Base-by-base conservation (phyloP, 1,140 invertebrate species). In the Phthorimaea operculella region DNA sequence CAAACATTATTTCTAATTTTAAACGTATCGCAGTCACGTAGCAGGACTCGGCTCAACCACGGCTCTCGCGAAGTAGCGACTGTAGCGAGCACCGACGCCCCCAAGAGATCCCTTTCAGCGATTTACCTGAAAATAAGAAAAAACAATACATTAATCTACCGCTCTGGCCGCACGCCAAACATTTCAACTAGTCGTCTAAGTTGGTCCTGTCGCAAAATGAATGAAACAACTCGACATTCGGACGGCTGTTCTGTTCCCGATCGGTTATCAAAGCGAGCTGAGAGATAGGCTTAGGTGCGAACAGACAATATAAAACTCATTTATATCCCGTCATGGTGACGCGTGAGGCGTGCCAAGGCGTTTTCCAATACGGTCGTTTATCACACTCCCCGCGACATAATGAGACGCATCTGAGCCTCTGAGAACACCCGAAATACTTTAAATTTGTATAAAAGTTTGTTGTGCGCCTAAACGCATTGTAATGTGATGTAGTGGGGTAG, bases 71-170 rank as follows among this genome's bases (percentile, higher is more conserved):
- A 57, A 61, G 58, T 54, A 67, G 66, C 63, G 63, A 42, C 59
- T 55, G 21, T 28, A 28, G 21, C 21, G 21, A 28, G 21, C 21
- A 28, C 21, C 6, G 21, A 28, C 45, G 53, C 53, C 65, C 66
- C 65, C 64, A 61, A 33, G 56, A 61, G 59, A 72, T 70, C 70
- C 76, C 75, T 80, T 79, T 79, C 69, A 72, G 71, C 63, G 72
- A 79, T 82, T 84, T 84, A 84, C 81, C 81, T 84, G 81, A 76
- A 82, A 84, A 84, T 68, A 84, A 81, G 68, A 73, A 52, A 75
- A 80, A 80, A 81, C 62, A 72, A 63, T 39, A 66, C 65, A 73
- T 84, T 83, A 84, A 83, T 83, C 82, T 83, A 84, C 79, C 70
- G 71, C 72, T 58, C 66, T 84, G 81, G 78, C 74, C 58, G 65